Base-by-base conservation (phyloP, 1,140 invertebrate genomes). In the Neoseiulus cucumeris region DNA sequence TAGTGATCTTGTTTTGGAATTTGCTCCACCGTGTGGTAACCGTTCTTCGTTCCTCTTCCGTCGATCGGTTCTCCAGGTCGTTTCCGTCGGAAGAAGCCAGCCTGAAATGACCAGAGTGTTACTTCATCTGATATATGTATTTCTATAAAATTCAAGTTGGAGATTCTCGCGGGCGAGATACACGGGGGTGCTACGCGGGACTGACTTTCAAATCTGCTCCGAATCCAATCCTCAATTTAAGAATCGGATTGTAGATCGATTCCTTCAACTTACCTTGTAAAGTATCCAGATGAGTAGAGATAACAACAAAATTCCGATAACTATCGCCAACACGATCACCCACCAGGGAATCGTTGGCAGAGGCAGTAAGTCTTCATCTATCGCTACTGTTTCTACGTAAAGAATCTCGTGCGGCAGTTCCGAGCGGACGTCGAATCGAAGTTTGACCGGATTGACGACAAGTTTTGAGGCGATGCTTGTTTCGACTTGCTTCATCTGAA, bases 61-160 rank as follows among this genome's bases (percentile, higher is more conserved):
- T 59, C 51, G 22, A 59, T 59, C 51, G 51, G 51, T 59, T 59
- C 51, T 29, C 51, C 51, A 33, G 51, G 51, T 18, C 51, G 51
- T 59, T 33, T 59, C 22, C 51, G 51, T 33, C 51, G 51, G 51
- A 59, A 59, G 33, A 59, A 59, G 51, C 51, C 51, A 25, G 51
- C 51, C 51, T 59, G 22, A 14, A 25, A 59, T 25, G 4, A 39
- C 9, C 33, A 39, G 33, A 39, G 33, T 39, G 4, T 6, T 39
- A 9, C 4, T 39, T 39, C 33, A 39, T 39, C 4, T 9, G 9
- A 39, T 39, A 39, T 39, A 6, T 9, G 33, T 39, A 6, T 9
- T 9, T 6, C 33, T 39, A 9, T 39, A 9, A 4, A 39, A 39
- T 39, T n/a, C n/a, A n/a, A n/a, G n/a, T n/a, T n/a, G n/a, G n/a